Percentiles rank a stretch among this genome's conserved stretches.
These are phyloP conservation scores for Trachelipus rathkii DNA, from an alignment of 1,140 invertebrate genomes.

Conservation along the genomic window DNA sequence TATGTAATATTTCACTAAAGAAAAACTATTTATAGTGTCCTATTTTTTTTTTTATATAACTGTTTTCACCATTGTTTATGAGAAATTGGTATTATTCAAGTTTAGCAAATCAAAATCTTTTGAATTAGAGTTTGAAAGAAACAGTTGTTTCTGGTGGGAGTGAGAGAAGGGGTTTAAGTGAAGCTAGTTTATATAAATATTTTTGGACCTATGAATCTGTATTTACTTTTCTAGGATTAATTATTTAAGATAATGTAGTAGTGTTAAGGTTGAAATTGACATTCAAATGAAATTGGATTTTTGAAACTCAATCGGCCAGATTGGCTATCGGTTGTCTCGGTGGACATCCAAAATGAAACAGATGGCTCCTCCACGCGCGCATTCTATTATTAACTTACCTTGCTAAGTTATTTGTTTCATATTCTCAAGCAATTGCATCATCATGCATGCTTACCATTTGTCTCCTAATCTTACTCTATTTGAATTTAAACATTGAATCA, in stretches of 20 bases:
- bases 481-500: too few species aligned
- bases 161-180: background rate
- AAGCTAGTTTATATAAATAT: background rate
- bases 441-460: too few species aligned
- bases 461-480: too few species aligned
- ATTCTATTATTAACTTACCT: too few species aligned
- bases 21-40: too few species aligned
- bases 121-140: background rate
- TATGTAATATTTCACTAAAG: too few species aligned
- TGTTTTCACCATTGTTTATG: background rate
- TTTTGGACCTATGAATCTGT: background rate
- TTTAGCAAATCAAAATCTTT: constrained; percentile 4
- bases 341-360: constrained; percentile 90
- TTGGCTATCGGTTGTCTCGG: constrained; percentile 64
- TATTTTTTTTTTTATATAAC: too few species aligned
- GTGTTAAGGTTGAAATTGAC: background rate
- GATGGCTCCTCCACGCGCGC: constrained; percentile 67
- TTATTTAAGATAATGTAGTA: background rate
- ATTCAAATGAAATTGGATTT: constrained; percentile 27
- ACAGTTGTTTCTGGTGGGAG: constrained; percentile 5
- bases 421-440: too few species aligned
- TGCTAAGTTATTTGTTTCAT: too few species aligned
- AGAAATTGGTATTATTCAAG: background rate
- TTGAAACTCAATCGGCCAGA: constrained; percentile 18
- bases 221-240: background rate